Base-by-base conservation (phyloP, 2,113 vertebrate species). In the Erpornis zantholeuca region DNA sequence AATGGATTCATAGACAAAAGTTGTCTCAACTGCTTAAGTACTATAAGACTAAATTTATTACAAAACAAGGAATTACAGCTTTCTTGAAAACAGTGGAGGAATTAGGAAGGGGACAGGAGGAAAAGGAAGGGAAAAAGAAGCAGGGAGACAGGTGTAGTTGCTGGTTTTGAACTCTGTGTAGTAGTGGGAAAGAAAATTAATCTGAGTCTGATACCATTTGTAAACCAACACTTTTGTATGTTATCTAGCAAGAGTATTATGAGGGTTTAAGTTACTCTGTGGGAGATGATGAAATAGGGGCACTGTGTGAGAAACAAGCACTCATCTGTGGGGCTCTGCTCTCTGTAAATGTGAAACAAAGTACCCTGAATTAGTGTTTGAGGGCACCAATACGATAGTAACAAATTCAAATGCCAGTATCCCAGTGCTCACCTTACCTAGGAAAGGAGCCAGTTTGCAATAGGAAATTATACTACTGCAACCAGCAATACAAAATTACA, bases 391-490 rank as follows among this genome's bases (percentile, higher is more conserved):
- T 68, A 8, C 20, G 10, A 18, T 2, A 5, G 25, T 77, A 44
- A 23, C 15, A 1, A 27, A 35, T 40, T 69, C 25, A 87, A 65
- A 33, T 57, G 15, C 7, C n/a, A 18, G 6, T 35, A 17, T 85
- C 27, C 28, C 21, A 2, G 45, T 8, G 21, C 35, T 70, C 0
- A 0, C 36, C 35, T 49, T 87, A 69, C 36, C 33, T 84, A 24
- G 33, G 56, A 42, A 60, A 54, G 42, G n/a, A 50, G 5, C 25
- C 28, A 27, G 11, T 71, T 40, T 71, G 29, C 64, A 25, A 5
- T 21, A 71, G 42, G 22, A 52, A 75, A 28, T 38, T 1, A 8
- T 7, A 17, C 22, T 28, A 3, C 17, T 54, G 24, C 59, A n/a
- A 15, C 21, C 38, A 60, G 38, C 77, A 36, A 1, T 33, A 69